Evolutionary conservation across 2,113 vertebrate genomes (phyloP), one percentile per base, ranked within the genome.

Genomic region (Thamnaconus septentrionalis): DNA sequence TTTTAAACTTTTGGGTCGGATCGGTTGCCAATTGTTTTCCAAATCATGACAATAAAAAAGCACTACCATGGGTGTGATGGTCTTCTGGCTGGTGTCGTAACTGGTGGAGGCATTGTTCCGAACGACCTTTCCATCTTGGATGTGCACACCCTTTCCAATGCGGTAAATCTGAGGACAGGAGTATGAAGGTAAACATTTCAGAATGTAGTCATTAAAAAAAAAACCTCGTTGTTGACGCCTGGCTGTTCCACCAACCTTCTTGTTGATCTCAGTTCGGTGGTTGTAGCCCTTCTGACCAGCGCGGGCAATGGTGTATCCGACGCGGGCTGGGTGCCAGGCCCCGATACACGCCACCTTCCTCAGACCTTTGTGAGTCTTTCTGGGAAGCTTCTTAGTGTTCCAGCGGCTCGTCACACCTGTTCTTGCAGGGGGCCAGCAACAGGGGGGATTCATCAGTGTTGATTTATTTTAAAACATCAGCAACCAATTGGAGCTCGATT

Each of bases 301-400:
- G 1, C 96, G 90, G 5, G 96, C 96, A 55, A 97, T 93, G 0
- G 95, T 97, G 89, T 93, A 98, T 5, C 89, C 91, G 54, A 98
- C 96, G 0, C 96, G 94, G 12, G 96, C 94, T 0, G 97, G 96
- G 85, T 99, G 97, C 96, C 97, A 99, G 0, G 96, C 97, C 0
- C 97, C 97, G 0, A 98, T 98, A 53, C 96, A 98, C 52, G 96
- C 96, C 61, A 99, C 97, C 76, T 98, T 98, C 50, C 97, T 92
- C 82, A 99, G 89, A 7, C 97, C 97, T 55, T 96, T 91, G 82
- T 98, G 97, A 71, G 97, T 99, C 90, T 99, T 98, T 53, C 97
- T 94, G 3, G 96, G 96, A 49, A 99, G 92, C 76, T 98, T 98
- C 83, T 99, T 99, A 11, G 93, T 94, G 79, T 93, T 93, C 97